These are phyloP conservation scores for Tachyglossus aculeatus DNA, from an alignment of 2,797 vertebrate species.

Conservation along the genomic window DNA sequence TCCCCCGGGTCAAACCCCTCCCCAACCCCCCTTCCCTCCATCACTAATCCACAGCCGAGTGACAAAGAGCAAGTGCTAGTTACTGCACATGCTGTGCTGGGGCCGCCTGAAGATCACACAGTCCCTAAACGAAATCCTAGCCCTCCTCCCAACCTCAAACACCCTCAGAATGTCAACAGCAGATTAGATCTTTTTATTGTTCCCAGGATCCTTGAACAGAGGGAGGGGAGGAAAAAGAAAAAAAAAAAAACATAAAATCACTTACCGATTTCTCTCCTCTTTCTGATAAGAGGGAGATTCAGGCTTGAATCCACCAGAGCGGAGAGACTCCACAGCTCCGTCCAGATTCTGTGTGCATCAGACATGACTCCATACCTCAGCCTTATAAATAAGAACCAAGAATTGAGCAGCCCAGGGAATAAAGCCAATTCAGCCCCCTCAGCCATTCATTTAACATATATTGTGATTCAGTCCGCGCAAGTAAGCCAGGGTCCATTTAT, in stretches of 20 bases:
- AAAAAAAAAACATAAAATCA: background rate
- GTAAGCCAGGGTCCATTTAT: too few relatives aligned
- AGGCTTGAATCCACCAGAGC: background rate
- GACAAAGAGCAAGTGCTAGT: slow-evolving; percentile 9
- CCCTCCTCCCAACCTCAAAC: background rate
- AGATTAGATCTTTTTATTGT: slow-evolving; percentile 19
- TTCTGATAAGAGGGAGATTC: background rate
- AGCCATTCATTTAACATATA: too few relatives aligned
- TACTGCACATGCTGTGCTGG: background rate
- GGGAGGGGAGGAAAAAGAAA: background rate
- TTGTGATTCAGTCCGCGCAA: too few relatives aligned
- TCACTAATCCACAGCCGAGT: slow-evolving; percentile 43
- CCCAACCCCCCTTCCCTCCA: background rate
- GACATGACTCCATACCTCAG: too few relatives aligned
- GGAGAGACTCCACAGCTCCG: background rate
- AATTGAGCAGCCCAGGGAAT: too few relatives aligned
- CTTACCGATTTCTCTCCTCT: background rate
- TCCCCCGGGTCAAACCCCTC: too few relatives aligned
- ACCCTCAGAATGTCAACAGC: slow-evolving; percentile 24
- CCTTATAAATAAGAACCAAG: too few relatives aligned
- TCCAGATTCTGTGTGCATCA: too few relatives aligned
- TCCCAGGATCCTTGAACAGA: slow-evolving; percentile 22
- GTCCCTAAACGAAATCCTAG: slow-evolving; percentile 25
- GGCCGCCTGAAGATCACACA: background rate
- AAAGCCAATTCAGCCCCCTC: too few relatives aligned